These are phyloP conservation scores for Bombus cullumanus DNA, from an alignment of 1,140 invertebrate species.

Conservation along the genomic window DNA sequence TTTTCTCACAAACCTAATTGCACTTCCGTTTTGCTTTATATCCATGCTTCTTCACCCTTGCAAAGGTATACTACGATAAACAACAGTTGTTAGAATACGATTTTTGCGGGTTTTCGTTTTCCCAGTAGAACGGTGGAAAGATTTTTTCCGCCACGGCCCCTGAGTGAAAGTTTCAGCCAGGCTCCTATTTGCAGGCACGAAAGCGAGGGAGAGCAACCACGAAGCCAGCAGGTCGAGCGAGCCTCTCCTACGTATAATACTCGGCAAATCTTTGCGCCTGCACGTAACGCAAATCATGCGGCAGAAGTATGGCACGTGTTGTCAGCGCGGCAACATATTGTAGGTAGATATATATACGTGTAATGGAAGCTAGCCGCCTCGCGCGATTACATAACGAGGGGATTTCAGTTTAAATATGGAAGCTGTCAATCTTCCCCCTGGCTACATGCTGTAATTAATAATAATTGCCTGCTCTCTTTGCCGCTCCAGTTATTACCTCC, in stretches of 20 bases:
- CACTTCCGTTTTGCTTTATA: not conserved
- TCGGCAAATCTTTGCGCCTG: slow-evolving; percentile 20
- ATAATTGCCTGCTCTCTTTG: slow-evolving; percentile 28
- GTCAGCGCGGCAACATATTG: slow-evolving; percentile 15
- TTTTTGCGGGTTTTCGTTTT: not conserved
- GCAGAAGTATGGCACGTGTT: slow-evolving; percentile 51
- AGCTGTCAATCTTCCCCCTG: slow-evolving; percentile 30
- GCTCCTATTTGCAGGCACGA: slow-evolving; percentile 29
- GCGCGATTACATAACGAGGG: slow-evolving; percentile 34
- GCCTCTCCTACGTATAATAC: slow-evolving; percentile 28
- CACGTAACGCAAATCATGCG: slow-evolving; percentile 54
- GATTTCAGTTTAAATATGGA: slow-evolving; percentile 45
- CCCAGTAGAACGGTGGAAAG: not conserved
- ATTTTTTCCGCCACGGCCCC: not conserved
- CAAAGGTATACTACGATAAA: not conserved
- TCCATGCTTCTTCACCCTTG: not conserved
- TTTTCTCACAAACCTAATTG: not conserved
- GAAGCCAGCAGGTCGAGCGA: slow-evolving; percentile 9
- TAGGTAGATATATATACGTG: not conserved
- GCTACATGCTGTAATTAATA: slow-evolving; percentile 32
- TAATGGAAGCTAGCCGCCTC: slow-evolving; percentile 15
- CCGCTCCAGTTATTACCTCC: slow-evolving; percentile 12
- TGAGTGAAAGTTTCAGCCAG: slow-evolving; percentile 64
- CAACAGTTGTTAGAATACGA: too few species aligned
- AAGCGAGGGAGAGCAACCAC: slow-evolving; percentile 49